phyloP scores from a whole-genome alignment of 2,797 vertebrate genomes.

The Squalus acanthias region DNA sequence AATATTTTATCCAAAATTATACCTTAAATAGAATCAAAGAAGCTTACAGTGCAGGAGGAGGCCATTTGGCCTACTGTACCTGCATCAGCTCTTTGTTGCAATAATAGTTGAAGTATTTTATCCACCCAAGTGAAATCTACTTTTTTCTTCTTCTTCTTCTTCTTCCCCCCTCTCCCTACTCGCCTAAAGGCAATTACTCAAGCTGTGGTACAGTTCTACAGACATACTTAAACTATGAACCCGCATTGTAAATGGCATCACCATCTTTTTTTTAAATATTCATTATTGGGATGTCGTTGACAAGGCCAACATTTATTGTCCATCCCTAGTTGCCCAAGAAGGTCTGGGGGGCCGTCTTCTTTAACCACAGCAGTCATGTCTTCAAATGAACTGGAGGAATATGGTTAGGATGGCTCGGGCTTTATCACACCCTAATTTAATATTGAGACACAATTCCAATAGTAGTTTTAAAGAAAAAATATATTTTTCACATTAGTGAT shows the following conservation, averaged over 20 bases:
- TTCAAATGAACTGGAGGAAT: background rate
- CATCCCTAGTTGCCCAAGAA: background rate
- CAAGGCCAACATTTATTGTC: background rate
- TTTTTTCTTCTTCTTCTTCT: too few species aligned
- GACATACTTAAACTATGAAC: background rate
- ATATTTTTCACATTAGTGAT: background rate
- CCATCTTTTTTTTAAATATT: background rate
- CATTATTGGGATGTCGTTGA: background rate
- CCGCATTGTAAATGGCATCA: background rate
- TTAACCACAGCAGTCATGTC: background rate
- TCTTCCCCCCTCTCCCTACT: background rate
- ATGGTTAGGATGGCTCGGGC: background rate
- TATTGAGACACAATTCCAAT: background rate
- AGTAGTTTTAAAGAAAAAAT: background rate
- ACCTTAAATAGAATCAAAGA: background rate
- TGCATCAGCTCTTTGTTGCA: background rate
- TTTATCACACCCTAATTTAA: background rate
- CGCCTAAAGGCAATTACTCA: background rate
- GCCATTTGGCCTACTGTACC: background rate
- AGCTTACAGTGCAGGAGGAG: background rate
- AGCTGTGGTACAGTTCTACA: background rate
- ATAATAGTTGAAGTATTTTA: background rate
- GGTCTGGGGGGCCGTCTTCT: background rate
- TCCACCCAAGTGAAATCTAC: background rate
- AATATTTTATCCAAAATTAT: background rate